Conservation (phyloP, 2,113 vertebrate species). For the Platanista minor region DNA sequence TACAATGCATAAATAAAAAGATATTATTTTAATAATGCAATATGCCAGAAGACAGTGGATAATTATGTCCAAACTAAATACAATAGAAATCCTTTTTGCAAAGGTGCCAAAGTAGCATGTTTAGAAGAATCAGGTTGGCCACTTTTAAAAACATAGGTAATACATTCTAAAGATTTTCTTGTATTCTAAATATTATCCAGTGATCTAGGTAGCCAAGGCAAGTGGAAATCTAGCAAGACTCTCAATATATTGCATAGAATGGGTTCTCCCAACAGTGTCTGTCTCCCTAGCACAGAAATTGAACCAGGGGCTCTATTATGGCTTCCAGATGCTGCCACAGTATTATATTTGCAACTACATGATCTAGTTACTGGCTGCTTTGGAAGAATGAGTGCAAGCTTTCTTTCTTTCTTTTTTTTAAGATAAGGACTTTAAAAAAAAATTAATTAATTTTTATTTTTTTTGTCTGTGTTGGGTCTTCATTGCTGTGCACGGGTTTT, state of each 20-base stretch:
- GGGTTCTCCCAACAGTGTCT: background rate
- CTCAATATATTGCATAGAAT: background rate
- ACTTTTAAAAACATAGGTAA: background rate
- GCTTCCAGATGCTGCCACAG: background rate
- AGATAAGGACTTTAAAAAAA: too few species aligned
- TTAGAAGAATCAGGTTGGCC: background rate
- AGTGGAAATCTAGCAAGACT: background rate
- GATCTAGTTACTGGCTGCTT: background rate
- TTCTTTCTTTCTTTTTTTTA: background rate
- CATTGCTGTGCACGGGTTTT: too few species aligned
- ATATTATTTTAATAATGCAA: constrained; percentile 53
- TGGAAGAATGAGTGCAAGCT: background rate
- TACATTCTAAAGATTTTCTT: background rate
- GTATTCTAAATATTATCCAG: background rate
- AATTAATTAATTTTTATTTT: too few species aligned
- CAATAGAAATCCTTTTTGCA: background rate
- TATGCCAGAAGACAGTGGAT: constrained; percentile 19
- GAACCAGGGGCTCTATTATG: background rate
- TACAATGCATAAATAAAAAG: constrained; percentile 27
- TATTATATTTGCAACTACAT: background rate
- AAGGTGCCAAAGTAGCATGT: background rate
- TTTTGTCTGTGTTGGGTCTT: too few species aligned
- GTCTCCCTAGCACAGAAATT: background rate
- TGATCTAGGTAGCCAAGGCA: background rate
- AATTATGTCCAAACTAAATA: background rate